These are phyloP conservation scores for Aphelenchoides avenae DNA, from an alignment of 1,140 invertebrate species.

Conservation along the genomic window DNA sequence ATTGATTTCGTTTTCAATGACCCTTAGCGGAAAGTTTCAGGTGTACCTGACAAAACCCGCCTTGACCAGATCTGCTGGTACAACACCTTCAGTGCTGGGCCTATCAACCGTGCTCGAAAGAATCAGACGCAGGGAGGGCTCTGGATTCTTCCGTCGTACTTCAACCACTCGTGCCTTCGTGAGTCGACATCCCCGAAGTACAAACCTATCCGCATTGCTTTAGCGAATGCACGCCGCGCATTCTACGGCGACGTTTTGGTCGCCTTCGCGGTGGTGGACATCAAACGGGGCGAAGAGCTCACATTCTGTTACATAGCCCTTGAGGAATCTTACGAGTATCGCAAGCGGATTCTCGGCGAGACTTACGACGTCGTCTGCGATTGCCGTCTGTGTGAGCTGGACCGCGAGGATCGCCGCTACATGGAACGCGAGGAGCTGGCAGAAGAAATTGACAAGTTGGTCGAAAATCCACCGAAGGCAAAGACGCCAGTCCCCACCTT, in stretches of 20 bases:
- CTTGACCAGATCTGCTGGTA: not conserved
- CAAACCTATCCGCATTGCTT: not conserved
- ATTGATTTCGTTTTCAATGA: not conserved
- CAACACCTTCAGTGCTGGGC: too few species aligned
- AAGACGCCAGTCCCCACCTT: too few species aligned
- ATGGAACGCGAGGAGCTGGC: too few species aligned
- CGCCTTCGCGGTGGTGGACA: not conserved
- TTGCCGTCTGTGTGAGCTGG: too few species aligned
- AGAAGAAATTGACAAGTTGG: too few species aligned
- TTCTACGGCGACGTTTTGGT: constrained; percentile 7
- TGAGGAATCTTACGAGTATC: too few species aligned
- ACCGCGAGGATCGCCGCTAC: too few species aligned
- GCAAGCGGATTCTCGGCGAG: too few species aligned
- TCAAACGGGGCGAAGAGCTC: constrained; percentile 4
- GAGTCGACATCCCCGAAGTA: too few species aligned
- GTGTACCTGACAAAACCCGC: not conserved
- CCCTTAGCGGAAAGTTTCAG: not conserved
- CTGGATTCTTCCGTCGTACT: constrained; percentile 2
- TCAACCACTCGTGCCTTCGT: constrained; percentile 6
- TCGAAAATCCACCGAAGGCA: too few species aligned
- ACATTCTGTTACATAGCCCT: constrained; percentile 4
- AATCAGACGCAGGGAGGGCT: not conserved
- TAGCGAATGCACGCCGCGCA: not conserved
- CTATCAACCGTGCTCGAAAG: too few species aligned
- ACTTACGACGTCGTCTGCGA: too few species aligned